Conservation (phyloP, 2,888 invertebrate species). For the Ellobium chinense region DNA sequence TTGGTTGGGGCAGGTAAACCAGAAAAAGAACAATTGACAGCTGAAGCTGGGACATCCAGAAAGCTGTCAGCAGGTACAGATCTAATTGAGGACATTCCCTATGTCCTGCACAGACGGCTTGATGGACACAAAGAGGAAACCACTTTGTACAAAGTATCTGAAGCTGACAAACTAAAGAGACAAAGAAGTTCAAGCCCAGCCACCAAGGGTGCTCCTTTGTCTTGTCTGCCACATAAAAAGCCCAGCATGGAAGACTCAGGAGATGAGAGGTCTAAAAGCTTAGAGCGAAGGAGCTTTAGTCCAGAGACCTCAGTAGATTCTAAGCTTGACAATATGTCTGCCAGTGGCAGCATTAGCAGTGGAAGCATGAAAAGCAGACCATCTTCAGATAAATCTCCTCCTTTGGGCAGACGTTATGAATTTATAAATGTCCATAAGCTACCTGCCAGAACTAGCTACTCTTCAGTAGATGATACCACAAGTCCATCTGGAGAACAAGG, state of each 20-base stretch:
- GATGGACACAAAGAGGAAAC: slow-evolving; percentile 53
- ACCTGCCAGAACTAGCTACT: slow-evolving; percentile 75
- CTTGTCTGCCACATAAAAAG: background rate
- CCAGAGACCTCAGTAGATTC: background rate
- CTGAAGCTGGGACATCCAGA: slow-evolving; percentile 2
- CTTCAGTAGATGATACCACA: slow-evolving; percentile 77
- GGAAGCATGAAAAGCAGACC: background rate
- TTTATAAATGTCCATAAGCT: slow-evolving; percentile 69
- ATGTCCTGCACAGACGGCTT: slow-evolving; percentile 70
- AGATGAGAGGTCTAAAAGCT: background rate
- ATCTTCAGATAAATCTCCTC: slow-evolving; percentile 56
- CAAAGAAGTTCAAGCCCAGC: slow-evolving; percentile 30
- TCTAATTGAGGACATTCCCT: slow-evolving; percentile 76
- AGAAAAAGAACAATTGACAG: slow-evolving; percentile 1
- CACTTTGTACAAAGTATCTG: slow-evolving; percentile 49
- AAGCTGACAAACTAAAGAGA: slow-evolving; percentile 20
- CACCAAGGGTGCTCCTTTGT: background rate
- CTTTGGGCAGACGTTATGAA: slow-evolving; percentile 65
- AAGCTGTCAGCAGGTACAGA: slow-evolving; percentile 53
- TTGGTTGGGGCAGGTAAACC: slow-evolving; percentile 35
- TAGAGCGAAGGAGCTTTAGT: background rate
- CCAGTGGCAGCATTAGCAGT: background rate
- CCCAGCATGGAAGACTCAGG: background rate
- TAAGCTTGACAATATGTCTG: background rate
- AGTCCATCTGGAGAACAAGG: slow-evolving; percentile 72